These are phyloP conservation scores for Rhabdomys dilectus DNA, from an alignment of 2,113 vertebrate genomes.

Conservation along the genomic window DNA sequence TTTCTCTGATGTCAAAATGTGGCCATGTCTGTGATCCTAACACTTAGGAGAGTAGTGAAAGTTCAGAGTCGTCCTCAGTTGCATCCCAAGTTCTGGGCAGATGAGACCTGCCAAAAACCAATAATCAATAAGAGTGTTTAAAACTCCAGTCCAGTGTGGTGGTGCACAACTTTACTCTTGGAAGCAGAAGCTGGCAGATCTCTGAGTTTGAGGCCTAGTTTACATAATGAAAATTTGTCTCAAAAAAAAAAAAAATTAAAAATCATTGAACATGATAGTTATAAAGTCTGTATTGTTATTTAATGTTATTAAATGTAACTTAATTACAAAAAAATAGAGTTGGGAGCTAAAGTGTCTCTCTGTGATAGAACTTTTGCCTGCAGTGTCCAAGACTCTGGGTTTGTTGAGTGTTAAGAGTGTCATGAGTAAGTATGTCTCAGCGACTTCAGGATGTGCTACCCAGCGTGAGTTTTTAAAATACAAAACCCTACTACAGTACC, in stretches of 20 bases:
- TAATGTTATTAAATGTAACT: slow-evolving; percentile 40
- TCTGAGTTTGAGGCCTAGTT: neutral
- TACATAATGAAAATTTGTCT: neutral
- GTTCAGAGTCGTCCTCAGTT: neutral
- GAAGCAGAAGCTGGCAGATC: neutral
- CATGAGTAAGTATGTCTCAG: neutral
- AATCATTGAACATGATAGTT: neutral
- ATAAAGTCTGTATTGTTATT: neutral
- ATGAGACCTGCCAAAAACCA: neutral
- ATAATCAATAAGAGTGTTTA: neutral
- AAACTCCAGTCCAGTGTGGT: neutral
- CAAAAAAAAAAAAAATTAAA: neutral
- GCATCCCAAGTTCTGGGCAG: neutral
- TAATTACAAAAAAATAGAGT: neutral
- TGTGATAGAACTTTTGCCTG: neutral
- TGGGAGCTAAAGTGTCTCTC: neutral
- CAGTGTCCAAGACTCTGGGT: too few relatives aligned
- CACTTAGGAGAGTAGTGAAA: too few relatives aligned
- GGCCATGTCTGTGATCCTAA: neutral
- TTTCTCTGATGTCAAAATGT: neutral
- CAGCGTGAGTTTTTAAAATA: neutral
- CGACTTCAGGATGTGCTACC: too few relatives aligned
- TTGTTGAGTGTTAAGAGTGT: neutral
- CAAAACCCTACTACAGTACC: neutral
- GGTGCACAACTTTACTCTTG: neutral